phyloP scores from a whole-genome alignment of 2,797 vertebrate genomes.

The Enteromius anoplus region DNA sequence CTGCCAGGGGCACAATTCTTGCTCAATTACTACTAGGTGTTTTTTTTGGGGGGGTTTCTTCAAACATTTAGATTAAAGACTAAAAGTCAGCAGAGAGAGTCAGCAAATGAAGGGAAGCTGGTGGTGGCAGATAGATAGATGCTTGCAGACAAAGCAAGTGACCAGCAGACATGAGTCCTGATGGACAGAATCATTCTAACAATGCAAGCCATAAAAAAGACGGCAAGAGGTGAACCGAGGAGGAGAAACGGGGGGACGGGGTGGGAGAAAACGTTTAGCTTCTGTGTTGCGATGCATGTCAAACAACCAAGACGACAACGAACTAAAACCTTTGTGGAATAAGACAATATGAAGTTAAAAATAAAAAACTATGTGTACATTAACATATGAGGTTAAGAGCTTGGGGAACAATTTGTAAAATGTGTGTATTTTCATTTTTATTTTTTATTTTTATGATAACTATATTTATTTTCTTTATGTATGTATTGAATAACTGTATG shows the following conservation, averaged over 20 bases:
- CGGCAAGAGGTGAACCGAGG: slow-evolving; percentile 63
- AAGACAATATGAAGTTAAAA: slow-evolving; percentile 75
- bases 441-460: slow-evolving; percentile 82
- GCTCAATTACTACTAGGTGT: slow-evolving; percentile 25
- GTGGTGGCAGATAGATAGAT: slow-evolving; percentile 48
- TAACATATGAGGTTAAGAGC: slow-evolving; percentile 72
- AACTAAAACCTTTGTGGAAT: slow-evolving; percentile 74
- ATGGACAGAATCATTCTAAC: slow-evolving; percentile 69
- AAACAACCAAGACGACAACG: slow-evolving; percentile 74
- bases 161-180: slow-evolving; percentile 52
- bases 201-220: slow-evolving; percentile 79
- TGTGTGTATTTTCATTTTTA: slow-evolving; percentile 85
- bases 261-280: slow-evolving; percentile 70
- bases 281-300: slow-evolving; percentile 85
- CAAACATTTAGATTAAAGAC: slow-evolving; percentile 22
- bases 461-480: slow-evolving; percentile 84
- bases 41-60: neutral
- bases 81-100: slow-evolving; percentile 5
- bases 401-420: slow-evolving; percentile 83
- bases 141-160: slow-evolving; percentile 56
- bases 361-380: slow-evolving; percentile 75
- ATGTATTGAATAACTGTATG: slow-evolving; percentile 83
- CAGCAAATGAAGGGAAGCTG: slow-evolving; percentile 18
- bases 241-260: slow-evolving; percentile 54
- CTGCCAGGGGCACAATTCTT: slow-evolving; percentile 35